Conservation (phyloP, 2,888 invertebrate genomes). For the Allophyes oxyacanthae region DNA sequence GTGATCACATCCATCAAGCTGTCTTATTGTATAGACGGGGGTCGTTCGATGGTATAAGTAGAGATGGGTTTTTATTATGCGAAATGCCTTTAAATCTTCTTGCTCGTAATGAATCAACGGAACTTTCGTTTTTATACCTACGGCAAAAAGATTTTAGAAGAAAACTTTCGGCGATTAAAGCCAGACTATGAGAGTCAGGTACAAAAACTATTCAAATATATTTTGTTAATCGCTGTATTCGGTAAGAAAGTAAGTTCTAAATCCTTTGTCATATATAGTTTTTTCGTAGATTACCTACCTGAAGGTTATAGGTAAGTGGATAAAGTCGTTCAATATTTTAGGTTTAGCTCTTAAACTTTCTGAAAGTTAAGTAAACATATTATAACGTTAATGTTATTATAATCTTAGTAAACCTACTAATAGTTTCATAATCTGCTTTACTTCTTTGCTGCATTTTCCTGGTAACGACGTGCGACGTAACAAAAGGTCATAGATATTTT, state of each 20-base stretch:
- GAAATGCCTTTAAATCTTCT: slow-evolving; percentile 72
- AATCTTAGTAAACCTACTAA: neutral
- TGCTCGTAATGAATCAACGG: slow-evolving; percentile 64
- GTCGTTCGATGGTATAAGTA: slow-evolving; percentile 69
- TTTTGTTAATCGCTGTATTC: slow-evolving; percentile 44
- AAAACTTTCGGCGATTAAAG: slow-evolving; percentile 41
- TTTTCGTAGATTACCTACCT: neutral
- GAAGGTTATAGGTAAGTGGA: neutral
- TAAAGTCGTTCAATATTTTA: neutral
- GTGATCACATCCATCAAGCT: slow-evolving; percentile 82
- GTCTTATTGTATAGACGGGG: slow-evolving; percentile 80
- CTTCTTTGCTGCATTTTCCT: slow-evolving; percentile 56
- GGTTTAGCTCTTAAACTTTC: neutral
- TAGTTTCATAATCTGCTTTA: slow-evolving; percentile 33
- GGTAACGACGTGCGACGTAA: slow-evolving; percentile 52
- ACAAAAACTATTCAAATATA: slow-evolving; percentile 47
- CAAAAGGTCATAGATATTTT: slow-evolving; percentile 73
- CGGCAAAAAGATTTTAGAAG: slow-evolving; percentile 34
- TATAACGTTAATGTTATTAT: neutral
- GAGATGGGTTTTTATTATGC: slow-evolving; percentile 71
- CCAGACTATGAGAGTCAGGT: slow-evolving; percentile 7
- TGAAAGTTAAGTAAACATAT: neutral
- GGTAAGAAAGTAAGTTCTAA: slow-evolving; percentile 2
- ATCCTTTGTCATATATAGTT: slow-evolving; percentile 6
- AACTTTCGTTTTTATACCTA: slow-evolving; percentile 52